Base-by-base conservation (phyloP, 2,888 invertebrate species). In the Lamproptera curius region DNA sequence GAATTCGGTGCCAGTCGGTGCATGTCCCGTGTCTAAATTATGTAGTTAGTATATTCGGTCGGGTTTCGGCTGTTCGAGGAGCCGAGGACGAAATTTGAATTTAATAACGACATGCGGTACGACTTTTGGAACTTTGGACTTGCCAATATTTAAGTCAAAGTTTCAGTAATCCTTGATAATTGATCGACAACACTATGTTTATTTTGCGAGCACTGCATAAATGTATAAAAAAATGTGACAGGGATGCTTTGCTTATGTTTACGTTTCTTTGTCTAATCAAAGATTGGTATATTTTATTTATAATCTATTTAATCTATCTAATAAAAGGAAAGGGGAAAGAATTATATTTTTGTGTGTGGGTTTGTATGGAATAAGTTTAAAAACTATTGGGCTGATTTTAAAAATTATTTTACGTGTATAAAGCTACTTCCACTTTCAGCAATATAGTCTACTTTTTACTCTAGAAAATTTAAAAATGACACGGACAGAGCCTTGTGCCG, bases 61-160 rank as follows among this genome's bases (percentile, higher is more conserved):
- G 35, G 16, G n/a, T 14, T 20, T 5, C 11, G 14, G 16, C 26
- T 39, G 43, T 43, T 40, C 34, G 38, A 35, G 37, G 23, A 38
- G 9, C 14, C 43, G 42, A 49, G 43, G 43, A 43, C 39, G 16
- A 39, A 43, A 49, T 49, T 49, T 49, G 28, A 49, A 49, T 49
- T 49, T 49, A 49, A 49, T 49, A 43, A 43, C 43, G 35, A 39
- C 34, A 17, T 14, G n/a, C 2, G 28, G 11, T 4, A 16, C 35
- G 15, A 49, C 35, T 35, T 16, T 28, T n/a, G 16, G 17, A 2
- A 23, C 14, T 42, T n/a, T n/a, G 38, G 13, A 48, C 42, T 39
- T 2, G 11, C 2, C 31, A 5, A 2, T 3, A n/a, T 31, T 31
- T 31, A 6, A n/a, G n/a, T n/a, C n/a, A n/a, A n/a, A 8, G 4